Percentiles rank a stretch among this genome's conserved stretches.
These are phyloP conservation scores for Loripinus fragilis DNA, from an alignment of 2,888 invertebrate species.

Conservation along the genomic window DNA sequence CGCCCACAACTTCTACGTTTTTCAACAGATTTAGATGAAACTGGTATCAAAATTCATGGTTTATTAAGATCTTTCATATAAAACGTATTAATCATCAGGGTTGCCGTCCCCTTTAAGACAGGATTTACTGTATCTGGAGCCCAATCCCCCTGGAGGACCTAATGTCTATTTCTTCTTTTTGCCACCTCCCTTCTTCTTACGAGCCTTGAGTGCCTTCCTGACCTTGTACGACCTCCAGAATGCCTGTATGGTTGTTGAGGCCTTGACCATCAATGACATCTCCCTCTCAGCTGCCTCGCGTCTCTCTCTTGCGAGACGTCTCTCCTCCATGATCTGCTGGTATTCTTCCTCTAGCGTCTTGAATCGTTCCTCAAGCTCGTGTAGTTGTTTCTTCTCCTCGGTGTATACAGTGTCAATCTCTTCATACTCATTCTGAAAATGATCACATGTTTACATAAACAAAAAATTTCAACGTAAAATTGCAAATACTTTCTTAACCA, in stretches of 20 bases:
- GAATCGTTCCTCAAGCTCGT: slow-evolving; percentile 83
- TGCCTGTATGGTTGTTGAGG: slow-evolving; percentile 83
- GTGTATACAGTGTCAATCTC: slow-evolving; percentile 82
- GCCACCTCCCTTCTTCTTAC: slow-evolving; percentile 81
- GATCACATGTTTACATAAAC: too few species aligned
- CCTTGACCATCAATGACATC: slow-evolving; percentile 79
- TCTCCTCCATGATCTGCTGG: slow-evolving; percentile 81
- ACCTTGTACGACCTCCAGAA: slow-evolving; percentile 84
- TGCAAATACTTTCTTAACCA: too few species aligned
- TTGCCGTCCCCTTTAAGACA: too few species aligned
- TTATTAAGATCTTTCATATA: too few species aligned
- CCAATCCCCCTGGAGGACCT: too few species aligned
- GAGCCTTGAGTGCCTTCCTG: slow-evolving; percentile 81
- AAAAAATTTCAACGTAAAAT: too few species aligned
- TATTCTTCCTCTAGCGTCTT: slow-evolving; percentile 82
- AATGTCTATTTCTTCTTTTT: slow-evolving; percentile 68
- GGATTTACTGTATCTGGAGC: too few species aligned
- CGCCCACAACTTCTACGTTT: too few species aligned
- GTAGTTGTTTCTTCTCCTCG: slow-evolving; percentile 83
- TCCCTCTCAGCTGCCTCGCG: slow-evolving; percentile 82
- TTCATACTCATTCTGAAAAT: slow-evolving; percentile 81
- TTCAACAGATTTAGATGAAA: too few species aligned
- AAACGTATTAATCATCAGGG: too few species aligned
- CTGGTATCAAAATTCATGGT: too few species aligned
- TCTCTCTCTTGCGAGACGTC: slow-evolving; percentile 79